phyloP scores from a whole-genome alignment of 2,113 vertebrate genomes.

The Lonchura striata region DNA sequence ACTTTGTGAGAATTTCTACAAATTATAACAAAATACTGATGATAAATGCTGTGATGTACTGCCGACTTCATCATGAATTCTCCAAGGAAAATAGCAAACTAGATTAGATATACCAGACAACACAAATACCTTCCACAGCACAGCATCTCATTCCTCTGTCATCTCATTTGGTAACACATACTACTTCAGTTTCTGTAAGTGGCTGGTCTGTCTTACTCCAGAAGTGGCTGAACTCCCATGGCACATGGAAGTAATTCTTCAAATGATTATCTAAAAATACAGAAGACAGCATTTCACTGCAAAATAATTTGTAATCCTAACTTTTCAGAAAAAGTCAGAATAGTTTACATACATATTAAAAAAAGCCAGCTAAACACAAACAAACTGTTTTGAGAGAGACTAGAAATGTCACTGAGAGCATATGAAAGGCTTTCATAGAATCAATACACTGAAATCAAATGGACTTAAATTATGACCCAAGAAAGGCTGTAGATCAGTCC shows the following conservation, averaged over 20 bases:
- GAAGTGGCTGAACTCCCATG: not conserved
- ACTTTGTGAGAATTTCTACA: conserved; percentile 23
- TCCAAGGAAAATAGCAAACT: conserved; percentile 20
- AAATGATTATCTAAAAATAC: not conserved
- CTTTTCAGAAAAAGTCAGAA: not conserved
- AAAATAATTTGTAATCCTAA: not conserved
- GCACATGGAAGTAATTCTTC: not conserved
- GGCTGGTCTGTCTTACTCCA: not conserved
- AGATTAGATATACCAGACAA: conserved; percentile 18
- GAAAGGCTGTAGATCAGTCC: not conserved
- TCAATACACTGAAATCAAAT: not conserved
- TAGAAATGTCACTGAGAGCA: not conserved
- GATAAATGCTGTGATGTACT: conserved; percentile 22
- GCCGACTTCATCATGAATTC: conserved; percentile 27
- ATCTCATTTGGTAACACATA: not conserved
- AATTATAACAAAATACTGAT: conserved; percentile 33
- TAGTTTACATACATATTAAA: not conserved
- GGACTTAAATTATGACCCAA: not conserved
- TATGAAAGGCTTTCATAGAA: not conserved
- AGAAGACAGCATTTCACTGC: not conserved
- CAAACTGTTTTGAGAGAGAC: not conserved
- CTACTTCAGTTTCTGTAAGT: not conserved
- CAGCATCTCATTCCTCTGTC: not conserved
- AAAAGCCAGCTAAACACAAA: not conserved
- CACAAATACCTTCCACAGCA: not conserved